phyloP scores from a whole-genome alignment of 2,113 vertebrate species.

The Scortum barcoo region DNA sequence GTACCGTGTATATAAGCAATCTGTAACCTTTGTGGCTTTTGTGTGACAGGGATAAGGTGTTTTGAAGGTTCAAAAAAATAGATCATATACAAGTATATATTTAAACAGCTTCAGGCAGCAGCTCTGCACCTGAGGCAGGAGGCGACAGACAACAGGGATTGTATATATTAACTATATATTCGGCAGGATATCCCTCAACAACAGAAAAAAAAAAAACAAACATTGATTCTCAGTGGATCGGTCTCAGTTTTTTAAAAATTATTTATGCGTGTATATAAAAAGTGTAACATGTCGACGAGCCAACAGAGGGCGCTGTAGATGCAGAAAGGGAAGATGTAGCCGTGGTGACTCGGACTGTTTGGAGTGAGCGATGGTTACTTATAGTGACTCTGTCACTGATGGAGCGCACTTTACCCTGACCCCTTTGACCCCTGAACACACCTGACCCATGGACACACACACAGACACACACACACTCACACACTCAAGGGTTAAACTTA shows the following conservation, averaged over 20 bases:
- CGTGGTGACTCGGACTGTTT: constrained; percentile 79
- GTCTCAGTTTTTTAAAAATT: constrained; percentile 51
- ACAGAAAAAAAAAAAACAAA: constrained; percentile 39
- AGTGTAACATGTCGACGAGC: constrained; percentile 72
- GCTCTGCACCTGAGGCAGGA: constrained; percentile 41
- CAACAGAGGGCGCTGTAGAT: constrained; percentile 72
- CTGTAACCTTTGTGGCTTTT: constrained; percentile 76
- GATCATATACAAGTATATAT: constrained; percentile 67
- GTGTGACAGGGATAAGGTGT: constrained; percentile 63
- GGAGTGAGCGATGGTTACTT: constrained; percentile 60
- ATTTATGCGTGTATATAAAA: constrained; percentile 79
- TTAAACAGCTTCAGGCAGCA: constrained; percentile 64
- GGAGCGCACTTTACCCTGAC: constrained; percentile 83
- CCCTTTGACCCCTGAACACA: constrained; percentile 30
- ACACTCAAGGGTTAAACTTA: constrained; percentile 26
- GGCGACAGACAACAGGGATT: constrained; percentile 74
- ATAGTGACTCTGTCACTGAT: constrained; percentile 69
- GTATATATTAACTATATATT: constrained; percentile 72
- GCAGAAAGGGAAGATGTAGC: constrained; percentile 72
- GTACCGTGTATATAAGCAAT: constrained; percentile 76
- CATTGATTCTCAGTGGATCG: constrained; percentile 64
- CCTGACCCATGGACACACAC: constrained; percentile 13
- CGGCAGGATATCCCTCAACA: constrained; percentile 64
- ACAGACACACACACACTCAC: constrained; percentile 12
- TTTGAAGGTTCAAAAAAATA: constrained; percentile 54